Conservation (phyloP, 2,797 vertebrate species). For the Tragelaphus oryx region DNA sequence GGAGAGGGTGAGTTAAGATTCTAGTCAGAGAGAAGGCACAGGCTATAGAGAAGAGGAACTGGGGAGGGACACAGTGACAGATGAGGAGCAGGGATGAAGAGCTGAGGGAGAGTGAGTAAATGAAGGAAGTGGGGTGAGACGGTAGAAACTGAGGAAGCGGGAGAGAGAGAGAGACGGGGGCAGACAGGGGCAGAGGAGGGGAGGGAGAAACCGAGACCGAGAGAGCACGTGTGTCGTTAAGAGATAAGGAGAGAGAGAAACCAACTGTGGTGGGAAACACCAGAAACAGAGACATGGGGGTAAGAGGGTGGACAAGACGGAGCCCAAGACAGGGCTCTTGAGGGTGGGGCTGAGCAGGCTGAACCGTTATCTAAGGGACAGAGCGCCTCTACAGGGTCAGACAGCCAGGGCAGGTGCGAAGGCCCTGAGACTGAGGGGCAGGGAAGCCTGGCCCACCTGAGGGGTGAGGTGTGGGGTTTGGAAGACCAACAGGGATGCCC, state of each 20-base stretch:
- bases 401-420: neutral
- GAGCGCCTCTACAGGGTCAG: neutral
- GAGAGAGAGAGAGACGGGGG: neutral
- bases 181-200: neutral
- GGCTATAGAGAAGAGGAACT: neutral
- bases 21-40: neutral
- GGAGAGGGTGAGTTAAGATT: neutral
- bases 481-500: neutral
- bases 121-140: neutral
- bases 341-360: neutral
- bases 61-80: neutral
- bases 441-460: neutral
- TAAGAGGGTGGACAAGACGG: neutral
- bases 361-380: neutral
- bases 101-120: neutral
- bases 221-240: neutral
- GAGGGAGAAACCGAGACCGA: neutral
- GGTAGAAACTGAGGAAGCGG: neutral
- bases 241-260: neutral
- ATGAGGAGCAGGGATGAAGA: neutral
- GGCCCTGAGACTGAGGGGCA: rapidly evolving
- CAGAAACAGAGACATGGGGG: neutral
- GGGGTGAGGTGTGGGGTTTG: neutral
- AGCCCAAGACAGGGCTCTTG: neutral
- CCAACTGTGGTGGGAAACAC: neutral